phyloP scores from a whole-genome alignment of 1,140 invertebrate genomes.

The Elymnias hypermnestra region DNA sequence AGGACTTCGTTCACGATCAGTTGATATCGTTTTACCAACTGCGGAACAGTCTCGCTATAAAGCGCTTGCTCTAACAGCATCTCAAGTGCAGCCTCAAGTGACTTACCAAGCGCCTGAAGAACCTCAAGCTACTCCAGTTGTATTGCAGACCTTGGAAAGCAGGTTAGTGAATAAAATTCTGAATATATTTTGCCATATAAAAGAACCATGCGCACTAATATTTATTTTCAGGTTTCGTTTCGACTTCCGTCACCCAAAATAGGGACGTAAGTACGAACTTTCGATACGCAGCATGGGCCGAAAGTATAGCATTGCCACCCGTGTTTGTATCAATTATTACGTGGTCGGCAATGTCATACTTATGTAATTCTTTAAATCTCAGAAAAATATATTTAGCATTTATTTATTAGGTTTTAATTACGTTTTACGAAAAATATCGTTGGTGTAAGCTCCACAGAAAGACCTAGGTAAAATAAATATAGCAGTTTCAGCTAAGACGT shows the following conservation, averaged over 20 bases:
- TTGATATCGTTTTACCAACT: slow-evolving; percentile 93
- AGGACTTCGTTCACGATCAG: slow-evolving; percentile 87
- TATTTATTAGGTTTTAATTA: not conserved
- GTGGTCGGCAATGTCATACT: not conserved
- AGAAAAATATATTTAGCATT: not conserved
- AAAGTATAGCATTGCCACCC: too few species aligned
- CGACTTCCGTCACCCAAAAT: too few species aligned
- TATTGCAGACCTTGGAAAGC: slow-evolving; percentile 33
- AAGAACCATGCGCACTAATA: slow-evolving; percentile 8
- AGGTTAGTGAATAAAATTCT: slow-evolving; percentile 47
- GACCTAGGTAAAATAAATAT: too few species aligned
- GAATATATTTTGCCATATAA: too few species aligned
- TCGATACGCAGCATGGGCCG: too few species aligned
- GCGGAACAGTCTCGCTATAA: slow-evolving; percentile 90
- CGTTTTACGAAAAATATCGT: too few species aligned
- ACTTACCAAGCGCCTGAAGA: slow-evolving; percentile 32
- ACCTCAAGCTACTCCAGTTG: slow-evolving; percentile 21
- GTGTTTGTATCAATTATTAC: slow-evolving; percentile 7
- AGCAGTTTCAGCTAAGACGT: not conserved
- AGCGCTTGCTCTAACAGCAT: slow-evolving; percentile 80
- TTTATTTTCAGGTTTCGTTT: slow-evolving; percentile 9
- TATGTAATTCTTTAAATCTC: not conserved
- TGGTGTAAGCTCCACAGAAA: too few species aligned
- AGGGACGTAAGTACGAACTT: too few species aligned
- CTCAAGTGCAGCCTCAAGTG: slow-evolving; percentile 49